phyloP scores from a whole-genome alignment of 2,113 vertebrate genomes.

The Aphyosemion australe region DNA sequence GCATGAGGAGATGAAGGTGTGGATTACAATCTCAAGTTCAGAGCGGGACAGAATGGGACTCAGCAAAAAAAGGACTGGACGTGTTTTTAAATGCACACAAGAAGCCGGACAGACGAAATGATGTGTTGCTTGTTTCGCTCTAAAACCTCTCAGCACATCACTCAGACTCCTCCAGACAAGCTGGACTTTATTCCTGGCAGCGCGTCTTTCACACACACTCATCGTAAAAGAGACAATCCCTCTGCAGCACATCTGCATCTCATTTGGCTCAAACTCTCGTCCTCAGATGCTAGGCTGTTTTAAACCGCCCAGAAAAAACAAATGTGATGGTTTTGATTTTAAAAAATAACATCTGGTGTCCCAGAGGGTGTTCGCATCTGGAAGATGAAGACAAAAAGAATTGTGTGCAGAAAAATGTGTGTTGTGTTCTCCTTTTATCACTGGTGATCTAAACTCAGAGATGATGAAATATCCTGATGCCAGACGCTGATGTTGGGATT shows the following conservation, averaged over 20 bases:
- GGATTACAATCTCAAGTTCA: too few species aligned
- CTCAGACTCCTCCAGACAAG: background rate
- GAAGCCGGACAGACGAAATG: too few species aligned
- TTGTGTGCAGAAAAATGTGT: too few species aligned
- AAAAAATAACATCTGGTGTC: background rate
- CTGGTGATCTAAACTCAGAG: too few species aligned
- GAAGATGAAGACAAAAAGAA: too few species aligned
- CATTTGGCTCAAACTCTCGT: conserved; percentile 21
- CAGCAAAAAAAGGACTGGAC: too few species aligned
- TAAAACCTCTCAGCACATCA: background rate
- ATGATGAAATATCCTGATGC: background rate
- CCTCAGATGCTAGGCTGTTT: conserved; percentile 25
- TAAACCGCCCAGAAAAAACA: background rate
- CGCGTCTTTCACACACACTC: background rate
- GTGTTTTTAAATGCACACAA: too few species aligned
- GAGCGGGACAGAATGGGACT: too few species aligned
- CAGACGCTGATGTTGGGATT: too few species aligned
- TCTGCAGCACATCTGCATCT: conserved; percentile 34
- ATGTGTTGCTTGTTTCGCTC: background rate
- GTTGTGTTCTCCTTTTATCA: too few species aligned
- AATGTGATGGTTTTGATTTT: background rate
- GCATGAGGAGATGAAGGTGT: too few species aligned
- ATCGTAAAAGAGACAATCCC: background rate
- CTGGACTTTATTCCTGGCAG: background rate
- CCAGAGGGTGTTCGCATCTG: too few species aligned